Conservation (phyloP, 2,113 vertebrate genomes). For the Terrapene triunguis region DNA sequence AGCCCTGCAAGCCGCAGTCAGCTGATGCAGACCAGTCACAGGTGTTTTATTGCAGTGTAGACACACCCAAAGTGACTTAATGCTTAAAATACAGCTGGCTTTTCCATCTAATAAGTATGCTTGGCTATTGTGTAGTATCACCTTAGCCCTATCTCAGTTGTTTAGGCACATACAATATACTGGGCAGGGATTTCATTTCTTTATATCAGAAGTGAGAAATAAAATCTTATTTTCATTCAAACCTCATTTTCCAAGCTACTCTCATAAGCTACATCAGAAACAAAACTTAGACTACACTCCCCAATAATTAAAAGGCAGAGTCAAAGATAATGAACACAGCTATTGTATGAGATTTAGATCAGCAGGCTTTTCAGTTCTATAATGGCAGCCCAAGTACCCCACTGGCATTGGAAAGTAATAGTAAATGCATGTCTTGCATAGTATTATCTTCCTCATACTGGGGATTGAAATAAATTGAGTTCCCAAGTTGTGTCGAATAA, state of each 20-base stretch:
- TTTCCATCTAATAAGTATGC: neutral
- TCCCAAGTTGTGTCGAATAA: neutral
- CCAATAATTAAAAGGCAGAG: neutral
- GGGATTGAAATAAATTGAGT: neutral
- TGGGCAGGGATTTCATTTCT: neutral
- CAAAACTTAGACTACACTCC: neutral
- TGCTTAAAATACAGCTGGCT: neutral
- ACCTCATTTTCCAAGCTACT: neutral
- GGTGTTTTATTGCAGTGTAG: neutral
- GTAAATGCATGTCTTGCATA: neutral
- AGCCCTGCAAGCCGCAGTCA: neutral
- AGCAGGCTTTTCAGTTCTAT: rapidly evolving
- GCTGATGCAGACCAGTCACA: neutral
- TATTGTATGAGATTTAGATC: neutral
- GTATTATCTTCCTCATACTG: neutral
- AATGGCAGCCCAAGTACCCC: rapidly evolving
- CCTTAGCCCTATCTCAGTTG: neutral
- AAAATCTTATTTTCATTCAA: neutral
- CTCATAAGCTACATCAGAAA: neutral
- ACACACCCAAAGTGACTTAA: neutral
- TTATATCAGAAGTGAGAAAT: neutral
- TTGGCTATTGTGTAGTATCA: neutral
- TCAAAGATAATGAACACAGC: neutral
- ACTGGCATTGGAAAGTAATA: neutral
- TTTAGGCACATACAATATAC: neutral